Percentiles rank a stretch among this genome's conserved stretches.
Evolutionary conservation across 2,797 vertebrate species (phyloP).

Genomic region (Iguana delicatissima): DNA sequence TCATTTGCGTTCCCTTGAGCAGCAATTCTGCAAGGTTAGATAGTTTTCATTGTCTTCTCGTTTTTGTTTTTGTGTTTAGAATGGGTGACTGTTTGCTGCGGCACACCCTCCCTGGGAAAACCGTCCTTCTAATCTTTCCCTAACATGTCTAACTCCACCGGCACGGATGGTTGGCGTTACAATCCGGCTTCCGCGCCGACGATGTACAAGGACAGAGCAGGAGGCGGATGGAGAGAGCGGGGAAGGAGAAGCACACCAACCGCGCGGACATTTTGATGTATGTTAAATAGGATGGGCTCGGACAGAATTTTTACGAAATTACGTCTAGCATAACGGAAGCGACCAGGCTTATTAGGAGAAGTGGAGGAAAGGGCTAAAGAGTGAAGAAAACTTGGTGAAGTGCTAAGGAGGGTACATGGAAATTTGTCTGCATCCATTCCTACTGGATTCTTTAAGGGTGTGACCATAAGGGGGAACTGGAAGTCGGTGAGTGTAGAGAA

Average conservation of each 20-base stretch:
- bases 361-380: background rate
- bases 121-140: constrained; percentile 2
- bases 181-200: background rate
- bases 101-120: background rate
- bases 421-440: background rate
- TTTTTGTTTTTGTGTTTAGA: background rate
- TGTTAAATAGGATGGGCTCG: background rate
- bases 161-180: background rate
- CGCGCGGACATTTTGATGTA: too few relatives aligned
- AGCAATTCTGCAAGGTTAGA: background rate
- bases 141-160: background rate
- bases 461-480: too few relatives aligned
- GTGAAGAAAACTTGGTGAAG: background rate
- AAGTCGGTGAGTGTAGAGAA: too few relatives aligned
- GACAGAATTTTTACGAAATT: background rate
- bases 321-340: background rate
- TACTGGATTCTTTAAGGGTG: too few relatives aligned
- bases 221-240: background rate
- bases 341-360: too few relatives aligned
- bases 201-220: background rate
- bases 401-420: background rate
- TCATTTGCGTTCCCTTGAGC: background rate
- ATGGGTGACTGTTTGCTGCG: background rate
- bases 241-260: background rate
- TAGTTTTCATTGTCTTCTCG: background rate